Base-by-base conservation (phyloP, 2,888 invertebrate species). In the Drosophila subquinaria region DNA sequence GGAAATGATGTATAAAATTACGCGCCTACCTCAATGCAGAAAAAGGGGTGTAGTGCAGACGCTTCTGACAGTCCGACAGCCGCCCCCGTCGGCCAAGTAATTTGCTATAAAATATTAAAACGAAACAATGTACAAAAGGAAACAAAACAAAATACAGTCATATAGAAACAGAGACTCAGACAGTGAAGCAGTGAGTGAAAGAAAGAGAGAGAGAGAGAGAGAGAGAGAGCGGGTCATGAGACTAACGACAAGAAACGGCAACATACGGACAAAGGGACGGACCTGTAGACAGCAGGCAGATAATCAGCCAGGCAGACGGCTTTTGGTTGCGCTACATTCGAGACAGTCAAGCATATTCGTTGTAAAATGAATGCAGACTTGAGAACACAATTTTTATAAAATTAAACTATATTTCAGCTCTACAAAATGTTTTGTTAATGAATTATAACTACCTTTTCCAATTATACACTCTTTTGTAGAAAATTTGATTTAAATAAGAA, bases 91-190 rank as follows among this genome's bases (percentile, higher is more conserved):
- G 38, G 33, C 59, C 57, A 73, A 72, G 83, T 76, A 80, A 82
- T 74, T 88, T 76, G 81, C 82, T 66, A 81, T 88, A 75, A 71
- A 84, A 78, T 78, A 89, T 88, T 83, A 84, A 89, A 83, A 65
- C 72, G 85, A 84, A 88, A 84, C 85, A 89, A 84, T 81, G 85
- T 70, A 61, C 55, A 64, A 83, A 75, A 75, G 89, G 75, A 83
- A 87, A 81, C 89, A 87, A 81, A 81, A 77, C 74, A 84, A 84
- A 73, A 75, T 73, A 69, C 62, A 56, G 33, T 47, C 43, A 77
- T 72, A 52, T 10, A 59, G 57, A 45, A 64, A 47, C 60, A 36
- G 45, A 23, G 47, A 47, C 76, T 53, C 76, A 79, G 80, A 60
- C 59, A 62, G 52, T 55, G 47, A 13, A 35, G 33, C 36, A 43